A percentile compares a stretch with the other conserved stretches of the same genome.
Conservation (phyloP, 2,888 invertebrate genomes). For the Drosophila birchii region DNA sequence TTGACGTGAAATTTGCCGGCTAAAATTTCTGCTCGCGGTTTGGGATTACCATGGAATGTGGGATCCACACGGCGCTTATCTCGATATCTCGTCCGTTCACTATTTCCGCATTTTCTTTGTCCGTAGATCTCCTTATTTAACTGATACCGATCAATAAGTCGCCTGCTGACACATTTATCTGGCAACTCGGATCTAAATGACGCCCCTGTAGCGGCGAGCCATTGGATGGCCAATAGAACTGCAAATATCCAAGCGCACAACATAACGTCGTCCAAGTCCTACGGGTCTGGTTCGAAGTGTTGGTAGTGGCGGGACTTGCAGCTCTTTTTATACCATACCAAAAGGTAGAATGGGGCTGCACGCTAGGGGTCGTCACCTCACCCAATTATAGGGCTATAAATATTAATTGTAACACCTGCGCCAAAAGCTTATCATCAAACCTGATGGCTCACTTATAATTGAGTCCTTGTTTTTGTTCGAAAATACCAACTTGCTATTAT, state of each 20-base stretch:
- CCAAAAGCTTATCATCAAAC: constrained; percentile 1
- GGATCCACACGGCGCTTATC: constrained; percentile 85
- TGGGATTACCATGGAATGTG: constrained; percentile 87
- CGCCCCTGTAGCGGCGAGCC: background rate
- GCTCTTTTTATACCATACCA: constrained; percentile 17
- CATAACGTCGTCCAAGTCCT: constrained; percentile 27
- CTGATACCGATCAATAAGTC: constrained; percentile 51
- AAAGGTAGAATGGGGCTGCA: constrained; percentile 8
- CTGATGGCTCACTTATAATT: background rate
- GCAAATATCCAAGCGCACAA: constrained; percentile 21
- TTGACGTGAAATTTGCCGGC: constrained; percentile 85
- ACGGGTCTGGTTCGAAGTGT: background rate
- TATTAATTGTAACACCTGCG: constrained; percentile 44
- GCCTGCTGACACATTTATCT: constrained; percentile 50
- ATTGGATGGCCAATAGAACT: constrained; percentile 10
- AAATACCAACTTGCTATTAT: background rate
- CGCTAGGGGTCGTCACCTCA: constrained; percentile 43
- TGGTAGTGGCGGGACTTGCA: background rate
- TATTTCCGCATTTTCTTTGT: constrained; percentile 8
- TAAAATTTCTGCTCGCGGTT: constrained; percentile 87
- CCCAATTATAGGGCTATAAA: constrained; percentile 27
- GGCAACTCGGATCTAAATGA: background rate
- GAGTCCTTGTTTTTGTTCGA: background rate
- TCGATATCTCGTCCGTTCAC: constrained; percentile 14
- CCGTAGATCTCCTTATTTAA: constrained; percentile 54